Percentiles rank a stretch among this genome's conserved stretches.
Conservation (phyloP, 2,888 invertebrate genomes). For the Ferrisia virgata region DNA sequence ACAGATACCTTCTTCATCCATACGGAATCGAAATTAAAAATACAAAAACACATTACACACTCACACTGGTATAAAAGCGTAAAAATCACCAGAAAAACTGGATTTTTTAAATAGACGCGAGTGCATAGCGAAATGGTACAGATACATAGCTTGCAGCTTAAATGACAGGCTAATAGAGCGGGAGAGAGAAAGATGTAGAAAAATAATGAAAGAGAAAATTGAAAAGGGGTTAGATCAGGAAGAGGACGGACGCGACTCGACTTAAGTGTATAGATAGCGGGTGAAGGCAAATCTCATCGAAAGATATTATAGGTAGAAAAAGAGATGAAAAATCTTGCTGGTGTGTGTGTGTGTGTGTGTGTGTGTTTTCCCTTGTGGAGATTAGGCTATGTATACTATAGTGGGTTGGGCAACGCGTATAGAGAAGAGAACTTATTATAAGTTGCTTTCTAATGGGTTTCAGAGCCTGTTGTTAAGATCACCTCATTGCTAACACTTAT, state of each 20-base stretch:
- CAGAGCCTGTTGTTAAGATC: constrained; percentile 42
- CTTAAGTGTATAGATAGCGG: background rate
- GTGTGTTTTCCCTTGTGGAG: background rate
- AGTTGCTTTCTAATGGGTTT: constrained; percentile 45
- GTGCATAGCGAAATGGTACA: background rate
- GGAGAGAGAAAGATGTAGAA: no score
- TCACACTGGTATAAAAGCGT: background rate
- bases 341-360: background rate
- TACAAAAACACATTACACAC: no score
- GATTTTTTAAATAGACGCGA: constrained; percentile 30
- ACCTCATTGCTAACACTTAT: constrained; percentile 44
- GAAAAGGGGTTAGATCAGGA: constrained; percentile 1
- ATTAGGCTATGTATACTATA: no score
- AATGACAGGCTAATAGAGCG: no score
- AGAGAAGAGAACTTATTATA: constrained; percentile 39
- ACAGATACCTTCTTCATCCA: no score
- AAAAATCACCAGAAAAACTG: constrained; percentile 41
- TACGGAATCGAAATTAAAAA: no score
- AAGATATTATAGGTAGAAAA: no score
- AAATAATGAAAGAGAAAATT: background rate
- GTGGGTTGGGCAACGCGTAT: constrained; percentile 33
- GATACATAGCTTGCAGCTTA: constrained; percentile 9
- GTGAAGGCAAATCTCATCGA: no score
- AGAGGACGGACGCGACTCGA: no score
- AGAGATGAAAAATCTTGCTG: constrained; percentile 23